Evolutionary conservation across 2,888 invertebrate species (phyloP), one percentile per base, ranked within the genome.

Genomic region (Hypolimnas misippus): DNA sequence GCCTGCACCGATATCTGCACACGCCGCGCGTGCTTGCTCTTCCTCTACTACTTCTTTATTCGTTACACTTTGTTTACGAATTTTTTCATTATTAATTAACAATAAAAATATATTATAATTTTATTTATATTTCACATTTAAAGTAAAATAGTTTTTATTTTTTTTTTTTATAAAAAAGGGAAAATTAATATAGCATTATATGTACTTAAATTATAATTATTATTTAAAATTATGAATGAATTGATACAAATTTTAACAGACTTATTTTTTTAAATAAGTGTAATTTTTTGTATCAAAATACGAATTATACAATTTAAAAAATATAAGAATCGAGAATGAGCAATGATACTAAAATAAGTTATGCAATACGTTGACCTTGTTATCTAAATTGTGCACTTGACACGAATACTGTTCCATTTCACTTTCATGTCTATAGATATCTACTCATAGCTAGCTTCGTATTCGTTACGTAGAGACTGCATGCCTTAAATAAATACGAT

Each of bases 301-400:
- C 31, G 3, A 52, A 52, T 33, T 52, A 19, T 33, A 19, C 12
- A 12, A 17, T 33, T 52, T 19, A 49, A 49, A 10, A 49, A 49
- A 29, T 29, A 25, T 29, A 49, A 49, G 49, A 49, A 40, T 67
- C 62, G 64, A 58, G 71, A 68, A 67, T 67, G 54, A 68, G 68
- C 66, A 69, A 74, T 72, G 72, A 74, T 63, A 79, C 80, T 78
- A 79, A 79, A 79, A 83, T 77, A 76, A 79, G 79, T 91, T 89
- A 87, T 88, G 88, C 86, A 89, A 87, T 81, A 76, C 77, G 77
- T 62, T 89, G 88, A 87, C 91, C 91, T 90, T 89, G 88, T 88
- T 87, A 91, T 89, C 90, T 89, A 89, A 89, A 90, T 89, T 84
- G 89, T 90, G 89, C 89, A 91, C 91, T 91, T 91, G 91, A 91